Conservation (phyloP, 2,113 vertebrate genomes). For the Charina bottae region DNA sequence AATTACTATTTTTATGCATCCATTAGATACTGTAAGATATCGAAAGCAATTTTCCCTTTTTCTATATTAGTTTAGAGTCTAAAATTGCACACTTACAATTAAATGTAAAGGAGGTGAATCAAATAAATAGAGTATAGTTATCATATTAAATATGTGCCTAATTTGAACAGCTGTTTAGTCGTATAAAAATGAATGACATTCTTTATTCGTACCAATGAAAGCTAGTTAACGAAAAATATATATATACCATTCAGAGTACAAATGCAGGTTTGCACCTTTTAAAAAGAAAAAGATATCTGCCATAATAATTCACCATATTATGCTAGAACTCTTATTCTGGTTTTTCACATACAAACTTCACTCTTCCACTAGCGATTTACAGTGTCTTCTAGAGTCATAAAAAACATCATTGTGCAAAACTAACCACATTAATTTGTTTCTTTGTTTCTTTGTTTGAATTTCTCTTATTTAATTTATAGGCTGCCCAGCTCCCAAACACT, state of each 20-base stretch:
- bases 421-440: background rate
- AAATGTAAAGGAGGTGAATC: background rate
- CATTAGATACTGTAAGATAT: constrained; percentile 3
- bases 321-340: background rate
- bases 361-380: background rate
- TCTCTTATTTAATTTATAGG: background rate
- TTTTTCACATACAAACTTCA: background rate
- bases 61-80: constrained; percentile 19
- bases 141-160: background rate
- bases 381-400: background rate
- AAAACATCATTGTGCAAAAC: background rate
- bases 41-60: background rate
- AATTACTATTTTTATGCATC: constrained; percentile 6
- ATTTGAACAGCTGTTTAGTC: background rate
- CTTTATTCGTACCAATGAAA: background rate
- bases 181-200: background rate
- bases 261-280: background rate
- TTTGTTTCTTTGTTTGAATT: background rate
- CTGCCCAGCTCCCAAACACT: background rate
- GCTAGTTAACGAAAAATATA: background rate
- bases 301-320: background rate
- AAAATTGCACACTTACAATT: background rate
- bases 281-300: background rate
- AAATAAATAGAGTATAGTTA: background rate
- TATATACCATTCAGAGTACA: background rate